Base-by-base conservation (phyloP, 2,797 vertebrate genomes). In the Sparidentex hasta region DNA sequence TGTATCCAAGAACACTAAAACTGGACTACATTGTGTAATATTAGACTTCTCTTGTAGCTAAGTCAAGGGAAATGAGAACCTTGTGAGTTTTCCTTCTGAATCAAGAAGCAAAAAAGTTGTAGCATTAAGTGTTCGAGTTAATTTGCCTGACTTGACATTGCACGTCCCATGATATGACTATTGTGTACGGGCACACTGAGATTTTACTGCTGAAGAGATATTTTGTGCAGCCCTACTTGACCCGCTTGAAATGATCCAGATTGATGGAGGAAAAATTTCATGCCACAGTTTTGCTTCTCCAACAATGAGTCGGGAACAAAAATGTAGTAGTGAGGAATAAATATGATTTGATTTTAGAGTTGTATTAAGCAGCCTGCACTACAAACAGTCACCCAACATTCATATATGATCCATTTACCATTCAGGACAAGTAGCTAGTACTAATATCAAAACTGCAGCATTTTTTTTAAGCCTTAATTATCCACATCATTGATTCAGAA, bases 181-280 rank as follows among this genome's bases (percentile, higher is more conserved):
- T 33, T 33, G 33, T 33, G 33, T 7, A 33, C 7, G 7, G 33
- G 33, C 33, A 33, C 33, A 8, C 33, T 7, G 29, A 33, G 33
- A 33, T 33, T 7, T 33, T 33, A 33, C 33, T 33, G 33, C 33
- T 33, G 33, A 33, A 33, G 7, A 8, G 7, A 33, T 33, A 33
- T 33, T 8, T 33, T 33, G 33, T 33, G 33, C 33, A 33, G 33
- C 33, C 33, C 33, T 55, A 41, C 44, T 51, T 70, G 27, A 59
- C 70, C 70, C 43, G 50, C 21, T 70, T 78, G 20, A 67, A 54
- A 65, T 59, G 59, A 57, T 17, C 47, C 20, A 11, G 44, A 12
- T 20, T 20, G 38, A 52, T 4, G 5, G 54, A 21, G 46, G 56
- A 46, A 43, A 29, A 48, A 25, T 17, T 62, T 62, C 68, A 64